Percentiles rank a stretch among this genome's conserved stretches.
Evolutionary conservation across 2,888 invertebrate genomes (phyloP).

Genomic region (Oscheius sp.): DNA sequence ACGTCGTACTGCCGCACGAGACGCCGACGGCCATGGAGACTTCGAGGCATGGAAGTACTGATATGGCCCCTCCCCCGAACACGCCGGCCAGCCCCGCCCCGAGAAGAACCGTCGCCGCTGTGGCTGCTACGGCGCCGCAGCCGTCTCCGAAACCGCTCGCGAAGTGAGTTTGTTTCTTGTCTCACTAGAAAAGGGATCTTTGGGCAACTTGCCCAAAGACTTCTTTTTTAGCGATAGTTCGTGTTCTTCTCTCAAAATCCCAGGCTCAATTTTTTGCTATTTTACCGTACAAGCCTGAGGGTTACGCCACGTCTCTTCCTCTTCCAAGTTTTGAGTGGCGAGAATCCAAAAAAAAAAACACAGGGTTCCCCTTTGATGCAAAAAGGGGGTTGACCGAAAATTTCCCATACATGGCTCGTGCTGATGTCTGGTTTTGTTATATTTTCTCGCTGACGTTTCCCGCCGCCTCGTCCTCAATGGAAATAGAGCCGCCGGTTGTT

Average conservation of each 20-base stretch:
- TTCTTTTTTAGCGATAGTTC: too few species aligned
- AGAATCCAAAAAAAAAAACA: too few species aligned
- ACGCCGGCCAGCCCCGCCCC: slow-evolving; percentile 43
- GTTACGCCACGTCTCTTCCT: too few species aligned
- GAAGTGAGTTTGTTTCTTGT: slow-evolving; percentile 18
- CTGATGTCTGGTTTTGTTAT: background rate
- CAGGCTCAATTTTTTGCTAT: too few species aligned
- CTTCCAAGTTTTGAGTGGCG: too few species aligned
- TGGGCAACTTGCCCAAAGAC: too few species aligned
- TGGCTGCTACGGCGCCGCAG: slow-evolving; percentile 9
- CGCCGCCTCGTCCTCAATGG: background rate
- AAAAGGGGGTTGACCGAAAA: too few species aligned
- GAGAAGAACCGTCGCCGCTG: slow-evolving; percentile 27
- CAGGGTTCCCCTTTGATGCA: too few species aligned
- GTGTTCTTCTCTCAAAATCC: too few species aligned
- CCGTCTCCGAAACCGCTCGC: background rate
- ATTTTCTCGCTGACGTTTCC: slow-evolving; percentile 25
- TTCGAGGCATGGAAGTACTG: slow-evolving; percentile 41
- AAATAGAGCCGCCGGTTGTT: slow-evolving; percentile 18
- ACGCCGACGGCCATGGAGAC: slow-evolving; percentile 9
- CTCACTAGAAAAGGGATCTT: too few species aligned
- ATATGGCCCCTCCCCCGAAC: slow-evolving; percentile 14
- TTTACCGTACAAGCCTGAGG: too few species aligned
- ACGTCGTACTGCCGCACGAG: background rate
- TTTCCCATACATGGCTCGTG: too few species aligned